Evolutionary conservation across 2,888 invertebrate genomes (phyloP), one percentile per base, ranked within the genome.

Genomic region (Prenolepis imparis): DNA sequence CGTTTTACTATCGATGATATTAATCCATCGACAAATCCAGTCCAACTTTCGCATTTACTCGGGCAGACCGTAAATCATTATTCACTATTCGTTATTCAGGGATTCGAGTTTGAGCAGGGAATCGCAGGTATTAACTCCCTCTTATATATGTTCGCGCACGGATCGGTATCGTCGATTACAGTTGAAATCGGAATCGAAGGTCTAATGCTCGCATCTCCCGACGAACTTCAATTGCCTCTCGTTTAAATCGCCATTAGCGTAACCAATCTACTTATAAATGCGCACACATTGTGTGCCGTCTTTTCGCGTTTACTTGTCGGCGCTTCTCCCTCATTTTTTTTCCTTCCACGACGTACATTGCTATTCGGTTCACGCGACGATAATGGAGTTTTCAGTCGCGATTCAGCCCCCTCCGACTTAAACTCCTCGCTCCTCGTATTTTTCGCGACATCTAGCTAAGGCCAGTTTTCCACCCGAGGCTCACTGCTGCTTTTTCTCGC

Each of bases 381-480:
- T 86, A 86, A 84, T 86, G 86, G 86, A 86, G 82, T 84, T 84
- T 86, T 78, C 82, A 84, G 82, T 48, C 78, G 82, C 75, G 68
- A 78, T 36, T 36, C 28, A 28, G 3, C 28, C 28, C 28, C 28
- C 28, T 28, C 48, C 36, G 73, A 75, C 72, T 84, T 85, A 78
- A 83, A 82, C 66, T 74, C 74, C 64, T 55, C 66, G 48, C 72
- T 75, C 75, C 72, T 75, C 81, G 75, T 75, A 81, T 77, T 82
- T 86, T 84, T 81, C 74, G 72, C 66, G 32, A 11, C 28, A 39
- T 21, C 55, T 28, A 36, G 59, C 28, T 32, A 64, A 73, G 48
- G 52, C 52, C 59, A 18, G 24, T 24, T 55, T 61, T n/a, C 61
- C 73, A n/a, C 12, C 72, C 44, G 48, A 36, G 11, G 5, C 36